Evolutionary conservation across 2,797 vertebrate species (phyloP), one percentile per base, ranked within the genome.

Genomic region (Hyperoplus lanceolatus): DNA sequence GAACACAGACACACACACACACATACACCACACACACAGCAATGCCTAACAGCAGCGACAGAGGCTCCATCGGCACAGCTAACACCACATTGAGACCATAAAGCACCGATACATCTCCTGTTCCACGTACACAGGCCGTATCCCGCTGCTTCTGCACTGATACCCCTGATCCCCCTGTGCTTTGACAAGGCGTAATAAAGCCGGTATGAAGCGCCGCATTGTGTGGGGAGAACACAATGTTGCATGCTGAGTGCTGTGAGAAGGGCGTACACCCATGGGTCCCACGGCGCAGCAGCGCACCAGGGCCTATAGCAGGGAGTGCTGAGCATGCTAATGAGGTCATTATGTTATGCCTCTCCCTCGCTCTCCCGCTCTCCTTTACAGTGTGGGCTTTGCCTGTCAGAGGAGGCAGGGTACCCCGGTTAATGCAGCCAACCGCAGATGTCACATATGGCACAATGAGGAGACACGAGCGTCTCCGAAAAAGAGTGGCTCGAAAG

Each of bases 301-400:
- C 89, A 80, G 91, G 94, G 94, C 94, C 95, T 94, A 95, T 91
- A 89, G 90, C 87, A 77, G 92, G 80, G 91, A 95, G 93, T 92
- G 92, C 90, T 80, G 93, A 88, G 95, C 95, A 96, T 96, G 94
- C 92, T 96, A 96, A 96, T 96, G 93, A 96, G 95, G 93, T 95
- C 94, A 96, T 96, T 96, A 96, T 96, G 87, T 92, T 90, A 91
- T 91, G 92, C 90, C 89, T 90, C 89, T 92, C 87, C 87, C 88
- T 88, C 77, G 45, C 87, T 88, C 87, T 88, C 90, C 79, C 73
- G 80, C 86, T 90, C 89, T 74, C 80, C 86, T 92, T 94, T 94
- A 94, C 93, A 93, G 94, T 93, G 91, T 81, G 90, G 92, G 95
- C 94, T 95, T 91, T 92, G 93, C 88, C 87, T 94, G 90, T 83